Base-by-base conservation (phyloP, 2,888 invertebrate genomes). In the Thecocarcelia acutangulata region DNA sequence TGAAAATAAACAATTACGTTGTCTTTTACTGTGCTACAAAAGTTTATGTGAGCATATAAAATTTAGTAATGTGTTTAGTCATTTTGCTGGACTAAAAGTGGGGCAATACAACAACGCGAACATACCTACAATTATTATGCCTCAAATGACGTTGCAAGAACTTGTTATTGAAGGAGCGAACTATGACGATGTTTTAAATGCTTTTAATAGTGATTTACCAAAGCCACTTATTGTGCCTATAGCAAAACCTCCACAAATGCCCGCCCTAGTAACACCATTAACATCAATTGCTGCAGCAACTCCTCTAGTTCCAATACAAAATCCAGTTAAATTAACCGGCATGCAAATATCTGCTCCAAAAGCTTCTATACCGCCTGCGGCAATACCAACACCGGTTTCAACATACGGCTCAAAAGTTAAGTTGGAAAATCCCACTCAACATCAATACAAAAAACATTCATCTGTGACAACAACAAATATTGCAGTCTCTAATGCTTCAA, bases 11-110 rank as follows among this genome's bases (percentile, higher is more conserved):
- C 94, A 96, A 86, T 91, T 97, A 86, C 93, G 96, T 68, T 94
- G 96, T 86, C 92, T 97, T 52, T 91, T 97, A 76, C 95, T 96
- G 90, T 97, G 97, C 91, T 97, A 97, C 89, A 96, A 96, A 90
- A 95, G 96, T 88, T 92, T 97, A 82, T 97, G 97, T 92, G 94
- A 95, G 88, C 96, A 96, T 90, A 92, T 97, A 86, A 93, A 94
- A 86, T 94, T 93, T 76, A 94, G 95, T 2, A 92, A 93, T 48
- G 93, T 96, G 78, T 96, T 94, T 89, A 82, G 79, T 0, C 85
- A 86, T 46, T 85, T 91, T 37, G 84, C 86, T 37, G 82, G 64
- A 3, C 58, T 79, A 3, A 83, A 83, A 42, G 72, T 84, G 13
- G 73, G 80, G 42, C 80, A 83, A 6, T 76, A 77, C 8, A 76